phyloP scores from a whole-genome alignment of 2,797 vertebrate genomes.

The Hydrocynus forskahlii region DNA sequence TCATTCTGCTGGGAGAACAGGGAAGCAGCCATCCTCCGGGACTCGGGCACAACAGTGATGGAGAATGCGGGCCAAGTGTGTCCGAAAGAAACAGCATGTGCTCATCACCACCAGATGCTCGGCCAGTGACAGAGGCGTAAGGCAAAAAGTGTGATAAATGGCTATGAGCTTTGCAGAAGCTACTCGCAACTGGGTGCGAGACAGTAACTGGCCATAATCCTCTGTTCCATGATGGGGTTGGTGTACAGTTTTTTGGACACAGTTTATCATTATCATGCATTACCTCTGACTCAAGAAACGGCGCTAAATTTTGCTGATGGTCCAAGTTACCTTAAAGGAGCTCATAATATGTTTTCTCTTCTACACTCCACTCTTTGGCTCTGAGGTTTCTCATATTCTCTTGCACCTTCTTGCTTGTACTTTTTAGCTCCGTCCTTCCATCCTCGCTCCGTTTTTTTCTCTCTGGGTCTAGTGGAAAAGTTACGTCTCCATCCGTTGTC shows the following conservation, averaged over 20 bases:
- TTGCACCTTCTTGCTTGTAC: not conserved
- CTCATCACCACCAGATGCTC: constrained; percentile 23
- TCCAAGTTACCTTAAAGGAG: not conserved
- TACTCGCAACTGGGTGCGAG: not conserved
- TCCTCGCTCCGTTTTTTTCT: too few relatives aligned
- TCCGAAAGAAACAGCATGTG: constrained; percentile 13
- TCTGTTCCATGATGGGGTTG: not conserved
- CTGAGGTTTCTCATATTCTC: not conserved
- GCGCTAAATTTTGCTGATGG: not conserved
- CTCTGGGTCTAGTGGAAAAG: too few relatives aligned
- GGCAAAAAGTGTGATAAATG: constrained; percentile 15
- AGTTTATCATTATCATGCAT: constrained; percentile 7
- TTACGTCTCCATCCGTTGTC: too few relatives aligned
- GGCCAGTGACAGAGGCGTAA: constrained; percentile 16
- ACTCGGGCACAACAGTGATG: not conserved
- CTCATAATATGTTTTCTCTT: not conserved
- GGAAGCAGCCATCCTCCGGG: constrained; percentile 3
- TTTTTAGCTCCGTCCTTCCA: too few relatives aligned
- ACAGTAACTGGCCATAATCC: constrained; percentile 1
- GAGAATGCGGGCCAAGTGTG: not conserved
- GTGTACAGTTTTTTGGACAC: not conserved
- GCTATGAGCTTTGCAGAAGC: constrained; percentile 1
- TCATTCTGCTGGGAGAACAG: constrained; percentile 12
- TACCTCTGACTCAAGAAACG: not conserved
- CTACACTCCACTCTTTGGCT: not conserved